A percentile compares a stretch with the other conserved stretches of the same genome.
Evolutionary conservation across 2,113 vertebrate genomes (phyloP).

Genomic region (Nanorana parkeri): DNA sequence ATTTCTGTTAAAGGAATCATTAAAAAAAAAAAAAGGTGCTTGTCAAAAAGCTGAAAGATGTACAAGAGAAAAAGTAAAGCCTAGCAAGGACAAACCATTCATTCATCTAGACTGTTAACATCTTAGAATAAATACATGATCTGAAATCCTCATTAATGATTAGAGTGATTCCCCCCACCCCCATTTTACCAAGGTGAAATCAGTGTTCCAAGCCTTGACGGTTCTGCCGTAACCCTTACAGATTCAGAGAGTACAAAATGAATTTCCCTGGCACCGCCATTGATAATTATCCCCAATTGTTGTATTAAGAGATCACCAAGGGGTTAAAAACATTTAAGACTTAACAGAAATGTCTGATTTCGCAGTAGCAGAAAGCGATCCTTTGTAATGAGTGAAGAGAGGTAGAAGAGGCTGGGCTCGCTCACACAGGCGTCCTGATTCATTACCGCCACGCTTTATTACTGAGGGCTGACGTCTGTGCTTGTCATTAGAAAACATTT

Average conservation of each 20-base stretch:
- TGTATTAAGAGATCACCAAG: not conserved
- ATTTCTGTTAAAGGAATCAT: too few relatives aligned
- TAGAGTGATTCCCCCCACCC: too few relatives aligned
- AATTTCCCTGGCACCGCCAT: not conserved
- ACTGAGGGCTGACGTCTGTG: conserved; percentile 1
- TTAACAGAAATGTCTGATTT: conserved; percentile 27
- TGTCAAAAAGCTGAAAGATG: too few relatives aligned
- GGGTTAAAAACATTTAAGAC: conserved; percentile 11
- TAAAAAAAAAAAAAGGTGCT: too few relatives aligned
- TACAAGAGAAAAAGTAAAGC: too few relatives aligned
- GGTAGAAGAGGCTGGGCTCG: not conserved
- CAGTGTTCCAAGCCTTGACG: not conserved
- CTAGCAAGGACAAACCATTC: too few relatives aligned
- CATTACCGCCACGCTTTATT: conserved; percentile 21
- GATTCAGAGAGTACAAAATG: not conserved
- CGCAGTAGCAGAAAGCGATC: conserved; percentile 6
- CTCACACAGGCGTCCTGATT: not conserved
- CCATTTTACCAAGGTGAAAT: not conserved
- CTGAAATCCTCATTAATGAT: conserved; percentile 6
- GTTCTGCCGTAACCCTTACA: not conserved
- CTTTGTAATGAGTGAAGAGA: conserved; percentile 17
- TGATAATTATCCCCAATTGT: not conserved
- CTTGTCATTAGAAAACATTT: conserved; percentile 50
- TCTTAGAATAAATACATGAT: not conserved
- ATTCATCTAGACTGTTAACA: too few relatives aligned